phyloP scores from a whole-genome alignment of 1,140 invertebrate genomes.

The Eubasilissa regina region DNA sequence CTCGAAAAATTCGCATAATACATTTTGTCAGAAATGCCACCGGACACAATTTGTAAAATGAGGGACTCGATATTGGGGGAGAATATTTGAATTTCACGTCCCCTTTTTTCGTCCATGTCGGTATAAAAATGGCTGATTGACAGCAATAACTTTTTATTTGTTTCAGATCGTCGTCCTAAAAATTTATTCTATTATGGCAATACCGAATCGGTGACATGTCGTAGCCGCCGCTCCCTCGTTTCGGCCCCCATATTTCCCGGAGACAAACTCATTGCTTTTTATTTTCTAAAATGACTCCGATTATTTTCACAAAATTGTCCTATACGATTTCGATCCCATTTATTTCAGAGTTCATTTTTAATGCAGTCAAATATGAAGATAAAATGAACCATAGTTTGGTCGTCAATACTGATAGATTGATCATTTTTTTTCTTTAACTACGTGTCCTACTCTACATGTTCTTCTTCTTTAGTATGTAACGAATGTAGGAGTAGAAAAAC shows the following conservation, averaged over 20 bases:
- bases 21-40: no score
- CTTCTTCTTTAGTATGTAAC: no score
- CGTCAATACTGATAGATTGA: no score
- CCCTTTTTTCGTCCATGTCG: background rate
- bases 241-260: background rate
- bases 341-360: background rate
- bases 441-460: no score
- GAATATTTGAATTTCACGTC: conserved; percentile 19
- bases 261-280: conserved; percentile 5
- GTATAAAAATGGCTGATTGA: conserved; percentile 32
- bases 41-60: no score
- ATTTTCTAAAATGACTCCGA: background rate
- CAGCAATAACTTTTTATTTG: conserved; percentile 36
- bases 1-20: no score
- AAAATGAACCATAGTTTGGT: background rate
- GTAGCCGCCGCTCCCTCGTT: background rate
- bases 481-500: no score
- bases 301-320: conserved; percentile 19
- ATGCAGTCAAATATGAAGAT: conserved; percentile 13
- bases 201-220: conserved; percentile 10
- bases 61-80: background rate
- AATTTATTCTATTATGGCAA: conserved; percentile 34
- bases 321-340: background rate
- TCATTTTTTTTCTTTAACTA: no score
- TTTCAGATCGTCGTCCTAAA: conserved; percentile 27